These are phyloP conservation scores for Catostomus latipinnis DNA, from an alignment of 2,797 vertebrate genomes.

Conservation along the genomic window DNA sequence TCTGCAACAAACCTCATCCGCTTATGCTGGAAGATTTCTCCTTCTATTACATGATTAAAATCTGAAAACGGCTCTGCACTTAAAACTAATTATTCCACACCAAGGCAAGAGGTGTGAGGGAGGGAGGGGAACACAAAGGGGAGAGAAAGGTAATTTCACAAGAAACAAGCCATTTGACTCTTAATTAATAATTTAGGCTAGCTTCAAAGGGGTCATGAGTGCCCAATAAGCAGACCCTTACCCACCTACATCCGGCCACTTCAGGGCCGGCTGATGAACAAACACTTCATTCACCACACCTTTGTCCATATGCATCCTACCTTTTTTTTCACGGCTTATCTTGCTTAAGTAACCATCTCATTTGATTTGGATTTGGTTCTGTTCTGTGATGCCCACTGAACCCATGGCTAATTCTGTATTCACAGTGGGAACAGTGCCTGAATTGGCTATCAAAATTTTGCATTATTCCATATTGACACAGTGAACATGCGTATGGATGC, in stretches of 20 bases:
- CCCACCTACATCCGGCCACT: constrained; percentile 48
- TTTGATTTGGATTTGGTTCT: constrained; percentile 62
- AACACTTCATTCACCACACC: too few species aligned
- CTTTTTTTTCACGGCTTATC: neutral
- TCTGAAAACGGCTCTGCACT: constrained; percentile 74
- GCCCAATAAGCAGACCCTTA: constrained; percentile 63
- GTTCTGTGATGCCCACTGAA: constrained; percentile 52
- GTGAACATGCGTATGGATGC: constrained; percentile 28
- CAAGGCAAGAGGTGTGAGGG: constrained; percentile 58
- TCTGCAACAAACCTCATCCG: constrained; percentile 68
- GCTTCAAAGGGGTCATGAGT: constrained; percentile 69
- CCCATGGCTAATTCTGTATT: constrained; percentile 68
- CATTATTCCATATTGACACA: constrained; percentile 79
- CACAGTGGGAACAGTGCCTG: constrained; percentile 59
- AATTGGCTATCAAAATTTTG: constrained; percentile 78
- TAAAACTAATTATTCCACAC: constrained; percentile 79
- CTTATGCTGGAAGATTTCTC: constrained; percentile 73
- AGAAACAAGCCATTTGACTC: constrained; percentile 79
- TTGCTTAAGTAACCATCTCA: neutral
- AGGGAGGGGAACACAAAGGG: constrained; percentile 36
- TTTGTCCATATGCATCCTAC: too few species aligned
- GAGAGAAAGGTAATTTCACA: constrained; percentile 74
- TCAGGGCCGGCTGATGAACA: neutral
- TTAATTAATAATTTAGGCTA: constrained; percentile 78
- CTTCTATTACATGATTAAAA: constrained; percentile 78